Evolutionary conservation across 2,113 vertebrate species (phyloP).

Genomic region (Cavia aperea): DNA sequence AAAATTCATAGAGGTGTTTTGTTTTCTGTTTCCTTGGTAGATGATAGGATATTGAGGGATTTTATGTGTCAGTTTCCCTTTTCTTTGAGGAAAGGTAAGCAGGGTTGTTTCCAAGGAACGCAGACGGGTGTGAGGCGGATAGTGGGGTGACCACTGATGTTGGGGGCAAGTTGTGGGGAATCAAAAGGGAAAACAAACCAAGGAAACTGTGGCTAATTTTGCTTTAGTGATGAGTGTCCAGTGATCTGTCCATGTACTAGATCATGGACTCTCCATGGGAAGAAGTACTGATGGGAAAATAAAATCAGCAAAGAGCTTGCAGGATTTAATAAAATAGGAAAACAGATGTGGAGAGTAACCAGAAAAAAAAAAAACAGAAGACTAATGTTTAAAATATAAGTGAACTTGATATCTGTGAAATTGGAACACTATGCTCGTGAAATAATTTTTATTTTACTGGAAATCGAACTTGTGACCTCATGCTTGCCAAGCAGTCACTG

Average conservation of each 20-base stretch:
- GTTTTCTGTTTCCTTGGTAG: not conserved
- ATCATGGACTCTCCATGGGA: not conserved
- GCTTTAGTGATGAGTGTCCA: not conserved
- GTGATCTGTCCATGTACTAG: not conserved
- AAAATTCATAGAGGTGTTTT: not conserved
- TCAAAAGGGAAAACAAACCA: not conserved
- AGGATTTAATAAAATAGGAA: not conserved
- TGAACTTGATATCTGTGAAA: not conserved
- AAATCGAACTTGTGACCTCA: too few relatives aligned
- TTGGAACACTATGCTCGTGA: not conserved
- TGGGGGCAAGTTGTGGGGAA: not conserved
- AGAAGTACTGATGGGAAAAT: not conserved
- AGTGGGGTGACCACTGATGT: not conserved
- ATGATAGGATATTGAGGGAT: not conserved
- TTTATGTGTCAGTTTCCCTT: not conserved
- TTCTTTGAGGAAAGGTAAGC: not conserved
- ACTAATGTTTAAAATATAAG: not conserved
- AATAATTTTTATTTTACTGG: too few relatives aligned
- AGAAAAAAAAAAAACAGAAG: not conserved
- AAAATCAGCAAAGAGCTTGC: not conserved
- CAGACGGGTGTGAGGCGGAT: not conserved
- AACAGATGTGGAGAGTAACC: not conserved
- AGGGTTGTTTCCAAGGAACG: not conserved
- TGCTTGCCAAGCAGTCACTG: too few relatives aligned
- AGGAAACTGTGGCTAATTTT: not conserved